Evolutionary conservation across 2,888 invertebrate species (phyloP).

Genomic region (Ernsta delagoae): DNA sequence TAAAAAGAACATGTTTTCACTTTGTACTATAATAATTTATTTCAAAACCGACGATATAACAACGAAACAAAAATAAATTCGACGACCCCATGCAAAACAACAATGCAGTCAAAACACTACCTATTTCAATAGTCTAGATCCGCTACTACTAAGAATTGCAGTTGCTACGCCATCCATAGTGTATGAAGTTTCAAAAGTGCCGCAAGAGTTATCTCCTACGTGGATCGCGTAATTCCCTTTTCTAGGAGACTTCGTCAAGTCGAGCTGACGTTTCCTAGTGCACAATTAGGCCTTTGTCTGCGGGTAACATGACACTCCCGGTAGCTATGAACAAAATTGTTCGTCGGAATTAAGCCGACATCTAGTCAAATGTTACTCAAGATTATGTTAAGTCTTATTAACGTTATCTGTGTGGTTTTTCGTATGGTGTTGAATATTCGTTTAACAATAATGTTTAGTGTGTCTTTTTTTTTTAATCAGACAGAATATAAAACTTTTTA

Average conservation of each 20-base stretch:
- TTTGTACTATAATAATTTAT: too few relatives aligned
- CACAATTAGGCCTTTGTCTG: slow-evolving; percentile 16
- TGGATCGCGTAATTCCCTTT: slow-evolving; percentile 39
- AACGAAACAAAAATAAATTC: not conserved
- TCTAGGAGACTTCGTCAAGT: slow-evolving; percentile 21
- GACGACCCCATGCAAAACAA: slow-evolving; percentile 4
- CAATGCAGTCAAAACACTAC: slow-evolving; percentile 12
- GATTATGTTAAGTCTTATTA: not conserved
- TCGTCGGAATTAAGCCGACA: too few relatives aligned
- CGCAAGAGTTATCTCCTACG: slow-evolving; percentile 41
- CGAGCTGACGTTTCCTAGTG: slow-evolving; percentile 25
- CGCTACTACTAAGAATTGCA: slow-evolving; percentile 27
- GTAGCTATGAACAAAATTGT: too few relatives aligned
- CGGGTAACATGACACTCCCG: not conserved
- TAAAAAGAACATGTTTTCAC: too few relatives aligned
- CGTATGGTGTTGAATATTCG: not conserved
- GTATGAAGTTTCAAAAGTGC: slow-evolving; percentile 38
- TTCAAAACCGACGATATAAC: too few relatives aligned
- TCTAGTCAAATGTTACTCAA: not conserved
- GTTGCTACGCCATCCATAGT: slow-evolving; percentile 13
- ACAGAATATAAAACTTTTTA: too few relatives aligned
- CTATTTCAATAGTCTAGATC: slow-evolving; percentile 30
- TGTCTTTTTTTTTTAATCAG: too few relatives aligned
- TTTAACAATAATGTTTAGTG: too few relatives aligned
- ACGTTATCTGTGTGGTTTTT: not conserved